Conservation (phyloP, 2,113 vertebrate genomes). For the Ivindomyrus marchei region DNA sequence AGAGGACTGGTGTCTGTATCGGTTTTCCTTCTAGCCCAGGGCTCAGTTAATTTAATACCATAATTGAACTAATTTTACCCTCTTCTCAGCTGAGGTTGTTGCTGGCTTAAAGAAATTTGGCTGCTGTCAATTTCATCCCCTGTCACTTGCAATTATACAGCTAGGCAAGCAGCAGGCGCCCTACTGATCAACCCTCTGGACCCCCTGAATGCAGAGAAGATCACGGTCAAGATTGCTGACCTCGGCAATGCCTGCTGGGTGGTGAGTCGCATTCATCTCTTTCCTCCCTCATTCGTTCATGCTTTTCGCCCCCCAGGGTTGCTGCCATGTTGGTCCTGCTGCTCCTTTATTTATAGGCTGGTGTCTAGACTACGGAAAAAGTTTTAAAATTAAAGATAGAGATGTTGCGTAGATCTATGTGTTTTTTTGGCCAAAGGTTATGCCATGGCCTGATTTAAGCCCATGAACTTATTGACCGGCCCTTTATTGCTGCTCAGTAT, state of each 20-base stretch:
- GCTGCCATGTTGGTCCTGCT: neutral
- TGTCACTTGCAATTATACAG: slow-evolving; percentile 37
- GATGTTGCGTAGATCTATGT: neutral
- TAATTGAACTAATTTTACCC: neutral
- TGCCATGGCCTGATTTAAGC: neutral
- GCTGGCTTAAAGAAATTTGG: neutral
- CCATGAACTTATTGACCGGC: neutral
- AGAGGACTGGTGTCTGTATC: neutral
- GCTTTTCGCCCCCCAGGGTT: neutral
- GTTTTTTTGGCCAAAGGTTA: neutral
- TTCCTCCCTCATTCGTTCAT: neutral
- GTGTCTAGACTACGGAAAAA: neutral
- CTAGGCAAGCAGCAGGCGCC: slow-evolving; percentile 67
- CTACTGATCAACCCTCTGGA: slow-evolving; percentile 90
- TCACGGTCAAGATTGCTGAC: slow-evolving; percentile 96
- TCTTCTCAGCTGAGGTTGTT: neutral
- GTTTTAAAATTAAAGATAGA: neutral
- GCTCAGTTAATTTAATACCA: neutral
- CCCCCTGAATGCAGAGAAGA: slow-evolving; percentile 83
- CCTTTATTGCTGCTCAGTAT: neutral
- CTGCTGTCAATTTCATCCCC: neutral
- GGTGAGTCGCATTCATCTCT: slow-evolving; percentile 63
- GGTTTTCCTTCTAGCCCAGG: neutral
- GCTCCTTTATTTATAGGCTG: neutral
- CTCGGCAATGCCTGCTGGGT: slow-evolving; percentile 99